Conservation (phyloP, 1,140 invertebrate species). For the Agraylea sexmaculata region DNA sequence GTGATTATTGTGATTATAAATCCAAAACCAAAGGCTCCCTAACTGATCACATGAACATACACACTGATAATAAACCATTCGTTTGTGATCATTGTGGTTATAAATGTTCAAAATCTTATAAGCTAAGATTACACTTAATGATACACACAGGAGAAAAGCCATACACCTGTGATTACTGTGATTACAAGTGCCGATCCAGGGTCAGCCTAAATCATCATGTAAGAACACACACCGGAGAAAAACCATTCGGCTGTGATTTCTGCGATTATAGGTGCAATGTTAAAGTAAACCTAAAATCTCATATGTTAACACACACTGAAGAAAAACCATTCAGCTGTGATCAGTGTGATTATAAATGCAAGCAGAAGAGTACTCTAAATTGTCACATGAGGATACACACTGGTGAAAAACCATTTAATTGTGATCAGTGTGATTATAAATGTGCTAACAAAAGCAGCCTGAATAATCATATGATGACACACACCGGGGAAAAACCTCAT, state of each 20-base stretch:
- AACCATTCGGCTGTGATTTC: conserved; percentile 5
- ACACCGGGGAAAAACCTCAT: conserved; percentile 1
- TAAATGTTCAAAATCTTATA: too few relatives aligned
- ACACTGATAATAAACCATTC: conserved; percentile 4
- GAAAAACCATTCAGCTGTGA: background rate
- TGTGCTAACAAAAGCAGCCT: background rate
- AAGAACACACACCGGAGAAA: too few relatives aligned
- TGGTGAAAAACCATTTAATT: too few relatives aligned
- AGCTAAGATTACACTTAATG: too few relatives aligned
- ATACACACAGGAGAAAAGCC: too few relatives aligned
- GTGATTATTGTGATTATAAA: conserved; percentile 6
- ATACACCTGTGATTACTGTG: too few relatives aligned
- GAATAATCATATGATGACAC: background rate
- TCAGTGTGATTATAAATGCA: background rate
- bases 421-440: too few relatives aligned
- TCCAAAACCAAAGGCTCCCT: conserved; percentile 4
- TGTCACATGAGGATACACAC: too few relatives aligned
- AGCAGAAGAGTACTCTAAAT: too few relatives aligned
- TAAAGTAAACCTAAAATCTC: background rate
- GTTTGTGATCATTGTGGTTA: conserved; percentile 6
- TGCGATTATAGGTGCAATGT: conserved; percentile 6
- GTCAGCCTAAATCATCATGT: too few relatives aligned
- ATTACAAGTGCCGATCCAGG: too few relatives aligned
- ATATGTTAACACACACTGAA: conserved; percentile 1
- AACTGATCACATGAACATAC: conserved; percentile 5